Conservation (phyloP, 2,797 vertebrate genomes). For the Peromyscus eremicus region DNA sequence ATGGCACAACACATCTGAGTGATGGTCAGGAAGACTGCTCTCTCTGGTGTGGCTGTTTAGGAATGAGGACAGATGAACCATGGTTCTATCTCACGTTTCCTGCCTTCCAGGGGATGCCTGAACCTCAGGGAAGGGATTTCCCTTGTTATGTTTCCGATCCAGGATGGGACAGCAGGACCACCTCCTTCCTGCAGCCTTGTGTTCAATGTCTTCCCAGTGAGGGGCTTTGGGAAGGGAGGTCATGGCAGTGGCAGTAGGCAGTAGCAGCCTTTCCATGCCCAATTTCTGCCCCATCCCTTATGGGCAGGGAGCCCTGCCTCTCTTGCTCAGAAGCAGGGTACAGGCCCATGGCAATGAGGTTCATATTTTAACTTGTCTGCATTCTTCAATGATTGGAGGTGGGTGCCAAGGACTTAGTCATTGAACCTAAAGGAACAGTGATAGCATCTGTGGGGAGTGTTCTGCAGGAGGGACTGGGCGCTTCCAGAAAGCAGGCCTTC, state of each 20-base stretch:
- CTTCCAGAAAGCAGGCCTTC: neutral
- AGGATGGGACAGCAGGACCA: neutral
- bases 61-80: rapidly evolving
- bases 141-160: neutral
- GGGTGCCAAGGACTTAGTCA: slow-evolving; percentile 79
- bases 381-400: slow-evolving; percentile 73
- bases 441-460: slow-evolving; percentile 55
- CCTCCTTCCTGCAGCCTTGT: neutral
- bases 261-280: neutral
- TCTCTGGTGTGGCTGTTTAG: neutral
- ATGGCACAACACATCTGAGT: neutral
- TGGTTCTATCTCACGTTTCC: neutral
- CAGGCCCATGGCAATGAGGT: slow-evolving; percentile 18
- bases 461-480: neutral
- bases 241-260: neutral
- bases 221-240: neutral
- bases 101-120: neutral
- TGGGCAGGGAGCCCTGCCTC: neutral
- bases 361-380: slow-evolving; percentile 83
- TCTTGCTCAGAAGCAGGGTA: neutral
- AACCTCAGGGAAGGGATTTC: neutral
- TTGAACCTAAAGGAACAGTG: neutral
- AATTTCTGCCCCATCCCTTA: neutral
- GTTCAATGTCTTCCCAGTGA: neutral
- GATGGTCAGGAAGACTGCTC: neutral